Base-by-base conservation (phyloP, 2,888 invertebrate genomes). In the Caenorhabditis parvicauda region DNA sequence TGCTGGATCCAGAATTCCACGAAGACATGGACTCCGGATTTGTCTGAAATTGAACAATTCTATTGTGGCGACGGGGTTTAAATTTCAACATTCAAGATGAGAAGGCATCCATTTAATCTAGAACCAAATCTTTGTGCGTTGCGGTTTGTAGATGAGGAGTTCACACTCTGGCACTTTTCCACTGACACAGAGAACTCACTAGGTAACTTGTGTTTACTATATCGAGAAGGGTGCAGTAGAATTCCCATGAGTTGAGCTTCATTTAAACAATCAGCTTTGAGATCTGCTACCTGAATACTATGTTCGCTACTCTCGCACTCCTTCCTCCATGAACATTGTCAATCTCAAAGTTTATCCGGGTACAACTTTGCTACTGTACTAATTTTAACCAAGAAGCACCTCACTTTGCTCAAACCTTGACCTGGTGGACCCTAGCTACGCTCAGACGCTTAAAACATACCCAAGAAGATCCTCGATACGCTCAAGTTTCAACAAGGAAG, bases 1-100 rank as follows among this genome's bases (percentile, higher is more conserved):
- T 70, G 70, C 46, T 74, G 72, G 27, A 74, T 70, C 72, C 74
- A 72, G 19, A 74, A 67, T 39, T 72, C 72, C 1, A 72, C 72
- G 12, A 50, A 52, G 3, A 72, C 72, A 5, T 58, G 59, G 39
- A 72, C 67, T 5, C 70, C 69, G 4, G 50, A 50, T 29, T 70
- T 66, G 7, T 54, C 72, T 72, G 46, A 50, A 64, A 42, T 12
- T n/a, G n/a, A n/a, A 19, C 35, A 39, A 14, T 25, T 19, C 24
- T 19, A 45, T 45, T 22, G 25, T 38, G 53, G 39, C 48, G 41
- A 47, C 24, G 25, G 37, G 38, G 29, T 17, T 51, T 21, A 27
- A 21, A 7, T 7, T 24, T n/a, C 19, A 43, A n/a, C 14, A 14
- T 14, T 17, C 1, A 1, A 1, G 22, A 0, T 42, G 4, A 7